phyloP scores from a whole-genome alignment of 2,113 vertebrate genomes.

The Aptenodytes forsteri region DNA sequence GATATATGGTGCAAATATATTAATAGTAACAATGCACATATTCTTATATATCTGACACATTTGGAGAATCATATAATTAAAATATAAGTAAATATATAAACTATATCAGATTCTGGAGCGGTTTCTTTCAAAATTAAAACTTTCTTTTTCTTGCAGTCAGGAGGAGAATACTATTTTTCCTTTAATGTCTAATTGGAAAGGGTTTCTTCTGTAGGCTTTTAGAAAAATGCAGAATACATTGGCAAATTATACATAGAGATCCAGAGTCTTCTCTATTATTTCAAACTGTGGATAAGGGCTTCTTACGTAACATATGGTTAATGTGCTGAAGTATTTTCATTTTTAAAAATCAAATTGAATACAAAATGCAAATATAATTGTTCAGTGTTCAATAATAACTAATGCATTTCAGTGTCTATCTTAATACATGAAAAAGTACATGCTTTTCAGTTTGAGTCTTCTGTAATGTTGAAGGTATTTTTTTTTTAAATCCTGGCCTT shows the following conservation, averaged over 20 bases:
- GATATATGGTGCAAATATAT: neutral
- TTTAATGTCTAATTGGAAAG: neutral
- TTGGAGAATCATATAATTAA: neutral
- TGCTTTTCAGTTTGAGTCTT: neutral
- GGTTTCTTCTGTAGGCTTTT: neutral
- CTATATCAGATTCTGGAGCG: neutral
- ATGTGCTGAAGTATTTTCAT: neutral
- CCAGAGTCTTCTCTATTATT: neutral
- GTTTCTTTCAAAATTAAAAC: neutral
- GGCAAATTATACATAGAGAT: neutral
- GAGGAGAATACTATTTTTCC: neutral
- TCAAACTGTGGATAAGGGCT: neutral
- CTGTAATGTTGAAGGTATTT: neutral
- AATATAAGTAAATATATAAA: neutral
- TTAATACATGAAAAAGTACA: neutral
- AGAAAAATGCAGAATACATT: neutral
- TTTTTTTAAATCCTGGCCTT: neutral
- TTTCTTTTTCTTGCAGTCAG: neutral
- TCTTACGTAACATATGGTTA: neutral
- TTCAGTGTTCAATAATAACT: neutral
- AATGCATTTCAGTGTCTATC: neutral
- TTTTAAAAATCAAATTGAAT: neutral
- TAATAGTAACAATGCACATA: neutral
- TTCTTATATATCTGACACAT: neutral
- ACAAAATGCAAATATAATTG: conserved; percentile 9